These are phyloP conservation scores for Sinodicranocentrus sp. DNA, from an alignment of 2,888 invertebrate species.

Conservation along the genomic window DNA sequence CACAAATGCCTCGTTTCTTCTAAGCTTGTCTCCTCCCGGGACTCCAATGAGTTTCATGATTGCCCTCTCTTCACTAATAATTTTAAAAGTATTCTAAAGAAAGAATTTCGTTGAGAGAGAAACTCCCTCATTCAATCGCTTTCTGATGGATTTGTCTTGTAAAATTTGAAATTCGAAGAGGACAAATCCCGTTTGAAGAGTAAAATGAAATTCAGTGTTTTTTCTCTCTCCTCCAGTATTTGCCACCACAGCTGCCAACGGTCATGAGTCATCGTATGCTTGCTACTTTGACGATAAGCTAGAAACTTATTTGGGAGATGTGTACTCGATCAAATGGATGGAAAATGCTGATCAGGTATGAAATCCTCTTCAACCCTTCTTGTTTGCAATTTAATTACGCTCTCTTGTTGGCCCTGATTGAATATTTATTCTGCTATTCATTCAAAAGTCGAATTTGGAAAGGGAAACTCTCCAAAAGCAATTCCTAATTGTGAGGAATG, in stretches of 20 bases:
- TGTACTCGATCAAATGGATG: constrained; percentile 83
- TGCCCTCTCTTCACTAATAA: constrained; percentile 10
- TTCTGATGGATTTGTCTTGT: constrained; percentile 59
- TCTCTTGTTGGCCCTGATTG: constrained; percentile 27
- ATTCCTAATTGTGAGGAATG: constrained; percentile 80
- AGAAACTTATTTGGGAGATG: constrained; percentile 82
- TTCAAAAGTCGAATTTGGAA: constrained; percentile 79
- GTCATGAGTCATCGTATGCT: constrained; percentile 82
- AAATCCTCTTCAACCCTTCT: constrained; percentile 13
- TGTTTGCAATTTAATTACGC: constrained; percentile 43
- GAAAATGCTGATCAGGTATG: constrained; percentile 81
- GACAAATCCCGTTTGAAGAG: not conserved
- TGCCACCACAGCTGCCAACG: constrained; percentile 82
- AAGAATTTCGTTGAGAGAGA: constrained; percentile 14
- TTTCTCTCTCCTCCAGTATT: constrained; percentile 79
- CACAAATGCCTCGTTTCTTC: constrained; percentile 32
- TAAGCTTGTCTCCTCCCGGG: constrained; percentile 38
- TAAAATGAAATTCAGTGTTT: not conserved
- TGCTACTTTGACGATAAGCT: constrained; percentile 81
- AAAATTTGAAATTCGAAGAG: constrained; percentile 33
- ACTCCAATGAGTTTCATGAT: constrained; percentile 47
- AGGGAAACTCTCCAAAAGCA: constrained; percentile 81
- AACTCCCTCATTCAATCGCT: constrained; percentile 33
- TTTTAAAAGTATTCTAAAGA: not conserved
- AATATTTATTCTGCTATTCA: constrained; percentile 16